phyloP scores from a whole-genome alignment of 2,888 invertebrate genomes.

The Chymomyza caudatula region DNA sequence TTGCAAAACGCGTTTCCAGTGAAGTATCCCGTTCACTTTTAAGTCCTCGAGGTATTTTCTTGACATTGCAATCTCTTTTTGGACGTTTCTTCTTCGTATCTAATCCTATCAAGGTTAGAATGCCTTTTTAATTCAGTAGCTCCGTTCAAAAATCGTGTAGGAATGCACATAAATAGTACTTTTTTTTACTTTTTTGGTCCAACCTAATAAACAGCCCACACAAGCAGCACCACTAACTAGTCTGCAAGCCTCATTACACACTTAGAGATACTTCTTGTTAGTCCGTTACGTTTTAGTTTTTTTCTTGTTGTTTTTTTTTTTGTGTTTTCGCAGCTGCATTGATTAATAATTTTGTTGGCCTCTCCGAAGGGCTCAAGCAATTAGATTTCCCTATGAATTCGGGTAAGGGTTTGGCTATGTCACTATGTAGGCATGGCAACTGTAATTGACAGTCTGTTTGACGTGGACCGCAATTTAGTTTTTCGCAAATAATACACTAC shows the following conservation, averaged over 20 bases:
- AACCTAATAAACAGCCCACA: too few species aligned
- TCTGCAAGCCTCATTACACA: conserved; percentile 32
- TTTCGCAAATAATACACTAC: conserved; percentile 12
- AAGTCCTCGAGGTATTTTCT: too few species aligned
- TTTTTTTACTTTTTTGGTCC: neutral
- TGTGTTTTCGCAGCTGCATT: conserved; percentile 33
- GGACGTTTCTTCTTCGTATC: too few species aligned
- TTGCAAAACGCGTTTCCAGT: too few species aligned
- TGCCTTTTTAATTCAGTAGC: too few species aligned
- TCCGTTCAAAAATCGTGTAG: too few species aligned
- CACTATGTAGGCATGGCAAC: conserved; percentile 39
- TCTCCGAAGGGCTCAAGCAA: neutral
- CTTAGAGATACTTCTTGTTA: neutral
- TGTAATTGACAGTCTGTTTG: conserved; percentile 53
- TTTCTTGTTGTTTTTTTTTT: conserved; percentile 9
- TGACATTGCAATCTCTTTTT: too few species aligned
- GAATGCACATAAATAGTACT: too few species aligned
- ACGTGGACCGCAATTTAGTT: conserved; percentile 32
- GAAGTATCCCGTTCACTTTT: too few species aligned
- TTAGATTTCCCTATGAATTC: neutral
- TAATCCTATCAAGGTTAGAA: too few species aligned
- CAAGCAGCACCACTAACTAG: neutral
- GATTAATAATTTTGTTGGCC: conserved; percentile 49
- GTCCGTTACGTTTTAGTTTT: neutral
- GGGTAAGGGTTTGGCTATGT: neutral